Evolutionary conservation across 2,113 vertebrate species (phyloP).

Genomic region (Girardinichthys multiradiatus): DNA sequence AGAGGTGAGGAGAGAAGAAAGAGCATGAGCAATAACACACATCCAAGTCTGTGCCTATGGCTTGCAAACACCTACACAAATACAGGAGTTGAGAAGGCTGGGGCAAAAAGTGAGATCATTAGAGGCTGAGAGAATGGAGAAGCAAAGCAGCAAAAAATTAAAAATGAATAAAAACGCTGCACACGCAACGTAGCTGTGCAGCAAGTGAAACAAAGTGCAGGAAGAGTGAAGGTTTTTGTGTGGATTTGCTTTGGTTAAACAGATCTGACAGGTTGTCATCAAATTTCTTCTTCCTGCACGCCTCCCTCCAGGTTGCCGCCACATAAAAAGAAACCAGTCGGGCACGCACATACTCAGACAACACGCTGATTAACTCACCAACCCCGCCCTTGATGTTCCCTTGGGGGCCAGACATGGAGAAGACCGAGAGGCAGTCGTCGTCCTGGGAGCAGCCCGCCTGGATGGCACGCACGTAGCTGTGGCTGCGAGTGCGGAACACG

Average conservation of each 20-base stretch:
- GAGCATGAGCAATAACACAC: constrained; percentile 27
- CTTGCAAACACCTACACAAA: constrained; percentile 6
- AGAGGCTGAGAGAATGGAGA: constrained; percentile 4
- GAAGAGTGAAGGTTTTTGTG: not conserved
- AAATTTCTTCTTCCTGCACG: constrained; percentile 17
- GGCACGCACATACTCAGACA: constrained; percentile 1
- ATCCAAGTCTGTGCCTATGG: not conserved
- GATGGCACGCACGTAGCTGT: constrained; percentile 98
- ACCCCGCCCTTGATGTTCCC: constrained; percentile 87
- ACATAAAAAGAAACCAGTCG: constrained; percentile 4
- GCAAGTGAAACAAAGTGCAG: too few relatives aligned
- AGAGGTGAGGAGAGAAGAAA: constrained; percentile 45
- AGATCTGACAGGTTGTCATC: constrained; percentile 31
- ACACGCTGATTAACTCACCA: constrained; percentile 82
- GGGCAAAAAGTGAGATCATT: constrained; percentile 10
- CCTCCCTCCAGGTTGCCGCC: constrained; percentile 13
- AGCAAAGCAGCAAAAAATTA: constrained; percentile 8
- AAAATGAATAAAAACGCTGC: constrained; percentile 24
- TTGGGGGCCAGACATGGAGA: constrained; percentile 89
- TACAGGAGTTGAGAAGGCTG: constrained; percentile 13
- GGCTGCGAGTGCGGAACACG: constrained; percentile 96
- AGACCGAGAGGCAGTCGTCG: constrained; percentile 96
- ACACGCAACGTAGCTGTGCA: constrained; percentile 6
- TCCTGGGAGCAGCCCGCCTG: constrained; percentile 98
- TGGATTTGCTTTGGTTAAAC: constrained; percentile 13